Conservation (phyloP, 2,888 invertebrate species). For the Loripinus fragilis region DNA sequence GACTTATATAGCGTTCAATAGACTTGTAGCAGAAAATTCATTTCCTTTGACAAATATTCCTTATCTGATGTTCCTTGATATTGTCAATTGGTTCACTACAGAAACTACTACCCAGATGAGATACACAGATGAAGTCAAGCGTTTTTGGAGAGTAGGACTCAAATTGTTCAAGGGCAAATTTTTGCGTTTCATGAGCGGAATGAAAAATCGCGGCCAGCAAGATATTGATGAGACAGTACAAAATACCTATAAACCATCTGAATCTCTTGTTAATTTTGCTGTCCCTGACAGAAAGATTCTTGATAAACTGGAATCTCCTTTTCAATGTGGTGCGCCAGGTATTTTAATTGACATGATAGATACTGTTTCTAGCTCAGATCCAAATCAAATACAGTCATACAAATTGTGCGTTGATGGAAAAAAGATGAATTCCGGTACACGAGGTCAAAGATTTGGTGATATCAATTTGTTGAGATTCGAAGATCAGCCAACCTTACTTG, state of each 20-base stretch:
- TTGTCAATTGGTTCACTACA: slow-evolving; percentile 21
- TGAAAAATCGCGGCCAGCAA: slow-evolving; percentile 15
- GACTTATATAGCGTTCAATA: too few relatives aligned
- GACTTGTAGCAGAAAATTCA: too few relatives aligned
- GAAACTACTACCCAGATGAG: slow-evolving; percentile 12
- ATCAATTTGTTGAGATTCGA: not conserved
- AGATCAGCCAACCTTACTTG: not conserved
- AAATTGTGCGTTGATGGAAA: not conserved
- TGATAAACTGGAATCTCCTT: not conserved
- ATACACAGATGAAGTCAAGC: slow-evolving; percentile 20
- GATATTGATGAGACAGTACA: not conserved
- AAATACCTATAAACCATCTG: not conserved
- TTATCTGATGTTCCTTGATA: slow-evolving; percentile 27
- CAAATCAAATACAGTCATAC: not conserved
- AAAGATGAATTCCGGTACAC: not conserved
- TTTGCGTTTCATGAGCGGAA: slow-evolving; percentile 26
- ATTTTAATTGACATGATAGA: not conserved
- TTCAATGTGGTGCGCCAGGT: not conserved
- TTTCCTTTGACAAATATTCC: slow-evolving; percentile 21
- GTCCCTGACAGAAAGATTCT: not conserved
- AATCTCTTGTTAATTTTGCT: not conserved
- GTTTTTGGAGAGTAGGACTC: slow-evolving; percentile 28
- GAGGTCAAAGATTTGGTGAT: not conserved
- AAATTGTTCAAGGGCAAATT: slow-evolving; percentile 33
- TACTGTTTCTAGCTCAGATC: not conserved